phyloP scores from a whole-genome alignment of 2,797 vertebrate genomes.

The Choloepus didactylus region DNA sequence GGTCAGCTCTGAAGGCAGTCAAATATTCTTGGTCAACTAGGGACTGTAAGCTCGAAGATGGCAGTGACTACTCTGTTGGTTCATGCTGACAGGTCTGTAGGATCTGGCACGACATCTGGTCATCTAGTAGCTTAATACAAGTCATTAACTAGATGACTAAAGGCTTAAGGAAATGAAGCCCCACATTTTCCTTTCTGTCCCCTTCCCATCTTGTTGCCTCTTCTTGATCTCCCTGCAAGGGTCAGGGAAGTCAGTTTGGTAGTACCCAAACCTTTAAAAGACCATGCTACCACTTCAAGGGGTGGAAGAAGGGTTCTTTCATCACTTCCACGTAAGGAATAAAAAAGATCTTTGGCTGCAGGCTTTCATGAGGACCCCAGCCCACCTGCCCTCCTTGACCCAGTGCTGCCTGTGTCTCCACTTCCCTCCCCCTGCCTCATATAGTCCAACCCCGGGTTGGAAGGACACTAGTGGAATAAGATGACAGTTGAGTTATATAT shows the following conservation, averaged over 20 bases:
- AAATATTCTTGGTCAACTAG: neutral
- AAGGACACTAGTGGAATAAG: neutral
- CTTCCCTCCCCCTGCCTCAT: neutral
- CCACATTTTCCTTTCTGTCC: neutral
- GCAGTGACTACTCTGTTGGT: too few species aligned
- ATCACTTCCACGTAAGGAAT: neutral
- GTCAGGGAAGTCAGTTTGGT: neutral
- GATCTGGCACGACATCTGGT: neutral
- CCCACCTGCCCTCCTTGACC: neutral
- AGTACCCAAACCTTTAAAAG: neutral
- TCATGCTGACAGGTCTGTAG: neutral
- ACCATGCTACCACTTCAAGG: neutral
- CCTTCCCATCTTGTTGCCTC: neutral
- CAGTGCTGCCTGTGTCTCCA: neutral
- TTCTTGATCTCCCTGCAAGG: neutral
- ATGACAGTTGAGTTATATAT: fast-evolving
- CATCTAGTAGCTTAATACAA: neutral
- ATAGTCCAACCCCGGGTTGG: neutral
- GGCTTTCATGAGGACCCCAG: neutral
- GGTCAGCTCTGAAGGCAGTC: neutral
- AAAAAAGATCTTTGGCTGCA: too few species aligned
- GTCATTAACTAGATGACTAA: neutral
- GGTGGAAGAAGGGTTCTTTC: neutral
- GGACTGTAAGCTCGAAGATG: neutral
- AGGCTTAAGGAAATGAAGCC: neutral